Evolutionary conservation across 2,113 vertebrate species (phyloP).

Genomic region (Myodes glareolus): DNA sequence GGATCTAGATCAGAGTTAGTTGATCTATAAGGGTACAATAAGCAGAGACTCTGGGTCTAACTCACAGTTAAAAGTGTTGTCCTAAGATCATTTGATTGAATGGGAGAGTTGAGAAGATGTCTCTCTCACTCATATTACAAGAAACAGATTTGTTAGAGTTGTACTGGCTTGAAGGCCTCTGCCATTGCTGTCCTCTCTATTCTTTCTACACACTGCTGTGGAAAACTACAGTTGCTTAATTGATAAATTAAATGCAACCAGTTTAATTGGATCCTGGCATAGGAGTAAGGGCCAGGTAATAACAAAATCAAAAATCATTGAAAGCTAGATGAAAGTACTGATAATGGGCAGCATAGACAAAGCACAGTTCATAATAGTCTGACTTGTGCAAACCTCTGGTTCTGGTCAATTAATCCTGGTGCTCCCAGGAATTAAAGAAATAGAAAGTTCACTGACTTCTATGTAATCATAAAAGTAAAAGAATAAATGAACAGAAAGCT

Average conservation of each 20-base stretch:
- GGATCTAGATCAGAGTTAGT: not conserved
- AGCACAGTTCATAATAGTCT: not conserved
- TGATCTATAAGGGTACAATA: not conserved
- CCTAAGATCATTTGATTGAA: not conserved
- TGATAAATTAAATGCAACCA: not conserved
- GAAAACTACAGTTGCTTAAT: not conserved
- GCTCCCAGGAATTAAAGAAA: not conserved
- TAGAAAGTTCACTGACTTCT: not conserved
- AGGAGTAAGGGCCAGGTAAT: not conserved
- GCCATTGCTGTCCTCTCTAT: not conserved
- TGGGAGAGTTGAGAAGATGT: not conserved
- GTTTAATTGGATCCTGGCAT: not conserved
- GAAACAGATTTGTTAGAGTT: not conserved
- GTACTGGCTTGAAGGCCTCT: not conserved
- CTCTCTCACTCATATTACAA: not conserved
- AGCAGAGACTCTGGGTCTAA: not conserved
- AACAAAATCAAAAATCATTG: not conserved
- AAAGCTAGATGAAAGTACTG: not conserved
- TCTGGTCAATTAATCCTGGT: not conserved
- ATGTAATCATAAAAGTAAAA: not conserved
- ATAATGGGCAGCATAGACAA: not conserved
- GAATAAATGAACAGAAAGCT: not conserved
- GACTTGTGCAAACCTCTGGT: not conserved
- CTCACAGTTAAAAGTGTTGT: not conserved
- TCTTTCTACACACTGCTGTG: not conserved